A percentile compares a stretch with the other conserved stretches of the same genome.
These are phyloP conservation scores for Diorhabda carinulata DNA, from an alignment of 1,140 invertebrate genomes.

Conservation along the genomic window DNA sequence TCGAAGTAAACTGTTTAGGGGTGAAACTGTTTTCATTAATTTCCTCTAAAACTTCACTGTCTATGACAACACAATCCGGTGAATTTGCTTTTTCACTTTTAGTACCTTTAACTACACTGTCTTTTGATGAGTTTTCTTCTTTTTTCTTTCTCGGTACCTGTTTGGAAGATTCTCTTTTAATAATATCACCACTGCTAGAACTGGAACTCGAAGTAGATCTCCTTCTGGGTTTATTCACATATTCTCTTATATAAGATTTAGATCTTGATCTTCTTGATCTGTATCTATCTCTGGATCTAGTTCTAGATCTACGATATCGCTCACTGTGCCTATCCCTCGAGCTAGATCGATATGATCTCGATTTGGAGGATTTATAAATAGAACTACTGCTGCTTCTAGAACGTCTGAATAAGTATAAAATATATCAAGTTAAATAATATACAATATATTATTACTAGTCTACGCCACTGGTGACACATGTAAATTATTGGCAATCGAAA, in stretches of 20 bases:
- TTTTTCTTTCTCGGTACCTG: constrained; percentile 19
- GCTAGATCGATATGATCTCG: constrained; percentile 25
- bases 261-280: constrained; percentile 35
- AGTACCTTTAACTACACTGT: background rate
- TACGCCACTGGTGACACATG: background rate
- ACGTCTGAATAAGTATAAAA: constrained; percentile 13
- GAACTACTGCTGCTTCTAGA: constrained; percentile 32
- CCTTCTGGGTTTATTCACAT: constrained; percentile 32
- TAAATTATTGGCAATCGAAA: background rate
- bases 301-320: constrained; percentile 27
- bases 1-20: constrained; percentile 37
- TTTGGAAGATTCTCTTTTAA: constrained; percentile 14
- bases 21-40: constrained; percentile 42
- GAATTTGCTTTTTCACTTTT: constrained; percentile 7
- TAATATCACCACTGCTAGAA: constrained; percentile 12
- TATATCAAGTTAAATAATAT: background rate
- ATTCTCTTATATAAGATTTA: constrained; percentile 37
- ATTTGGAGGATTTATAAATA: constrained; percentile 29
- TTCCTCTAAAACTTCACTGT: constrained; percentile 36
- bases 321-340: constrained; percentile 32
- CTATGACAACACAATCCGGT: constrained; percentile 22
- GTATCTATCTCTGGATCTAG: constrained; percentile 31
- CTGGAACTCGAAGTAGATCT: constrained; percentile 29
- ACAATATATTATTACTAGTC: background rate
- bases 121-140: constrained; percentile 6